Evolutionary conservation across 2,888 invertebrate species (phyloP).

Genomic region (Gasteruption jaculator): DNA sequence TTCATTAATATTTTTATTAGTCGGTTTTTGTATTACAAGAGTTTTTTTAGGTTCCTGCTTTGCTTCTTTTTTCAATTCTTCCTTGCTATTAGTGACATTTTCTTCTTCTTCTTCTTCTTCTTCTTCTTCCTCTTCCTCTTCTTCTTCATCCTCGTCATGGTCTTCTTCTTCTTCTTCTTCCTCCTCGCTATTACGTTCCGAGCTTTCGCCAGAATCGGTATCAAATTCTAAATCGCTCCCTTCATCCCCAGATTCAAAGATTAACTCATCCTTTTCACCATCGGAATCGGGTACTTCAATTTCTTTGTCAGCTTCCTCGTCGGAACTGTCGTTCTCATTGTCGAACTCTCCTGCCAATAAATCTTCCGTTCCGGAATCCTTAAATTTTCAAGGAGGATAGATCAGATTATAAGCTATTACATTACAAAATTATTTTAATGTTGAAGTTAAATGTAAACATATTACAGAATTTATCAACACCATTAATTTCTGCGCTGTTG

Average conservation of each 20-base stretch:
- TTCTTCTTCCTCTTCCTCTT: conserved; percentile 8
- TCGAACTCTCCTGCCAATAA: conserved; percentile 37
- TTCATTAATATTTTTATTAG: conserved; percentile 9
- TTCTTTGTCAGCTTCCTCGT: conserved; percentile 51
- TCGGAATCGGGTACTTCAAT: conserved; percentile 54
- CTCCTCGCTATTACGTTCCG: conserved; percentile 36
- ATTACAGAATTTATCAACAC: too few relatives aligned
- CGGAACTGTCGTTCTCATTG: conserved; percentile 51
- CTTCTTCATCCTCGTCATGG: conserved; percentile 16
- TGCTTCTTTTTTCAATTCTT: conserved; percentile 15
- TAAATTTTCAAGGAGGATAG: conserved; percentile 13
- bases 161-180: conserved; percentile 37
- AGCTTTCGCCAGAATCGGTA: conserved; percentile 36
- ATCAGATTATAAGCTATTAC: not conserved
- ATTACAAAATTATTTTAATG: not conserved
- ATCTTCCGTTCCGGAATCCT: conserved; percentile 43
- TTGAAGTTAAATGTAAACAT: not conserved
- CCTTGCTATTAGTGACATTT: not conserved
- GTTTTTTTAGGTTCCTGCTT: conserved; percentile 4
- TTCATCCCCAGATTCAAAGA: conserved; percentile 58
- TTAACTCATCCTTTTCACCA: conserved; percentile 37
- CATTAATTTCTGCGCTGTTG: too few relatives aligned
- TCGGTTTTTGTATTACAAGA: not conserved
- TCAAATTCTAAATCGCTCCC: conserved; percentile 46
- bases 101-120: conserved; percentile 5